Evolutionary conservation across 2,797 vertebrate species (phyloP).

Genomic region (Takifugu rubripes): DNA sequence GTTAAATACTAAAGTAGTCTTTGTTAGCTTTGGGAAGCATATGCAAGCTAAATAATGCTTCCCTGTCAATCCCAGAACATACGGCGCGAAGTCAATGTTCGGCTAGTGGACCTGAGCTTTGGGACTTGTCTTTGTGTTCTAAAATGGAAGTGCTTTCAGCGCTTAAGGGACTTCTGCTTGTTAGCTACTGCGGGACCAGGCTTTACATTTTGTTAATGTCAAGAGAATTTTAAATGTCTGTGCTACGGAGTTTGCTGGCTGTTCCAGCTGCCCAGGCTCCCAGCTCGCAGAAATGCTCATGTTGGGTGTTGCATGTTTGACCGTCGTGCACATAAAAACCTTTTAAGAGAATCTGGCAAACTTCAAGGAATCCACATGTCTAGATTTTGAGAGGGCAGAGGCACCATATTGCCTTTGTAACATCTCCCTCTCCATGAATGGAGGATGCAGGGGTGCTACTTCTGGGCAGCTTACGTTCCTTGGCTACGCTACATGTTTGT

Average conservation of each 20-base stretch:
- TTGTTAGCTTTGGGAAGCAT: constrained; percentile 53
- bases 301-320: constrained; percentile 32
- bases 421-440: constrained; percentile 1
- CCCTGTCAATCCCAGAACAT: constrained; percentile 25
- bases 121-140: constrained; percentile 50
- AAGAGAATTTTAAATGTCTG: constrained; percentile 29
- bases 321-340: constrained; percentile 12
- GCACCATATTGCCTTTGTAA: neutral
- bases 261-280: constrained; percentile 6
- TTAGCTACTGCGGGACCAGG: constrained; percentile 39
- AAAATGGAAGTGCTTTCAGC: constrained; percentile 51
- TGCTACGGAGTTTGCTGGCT: constrained; percentile 15
- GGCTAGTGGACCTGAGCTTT: constrained; percentile 43
- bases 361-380: neutral
- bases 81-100: constrained; percentile 20
- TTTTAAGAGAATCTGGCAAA: neutral
- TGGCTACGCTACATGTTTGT: constrained; percentile 27
- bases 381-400: neutral
- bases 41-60: constrained; percentile 40
- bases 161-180: constrained; percentile 37
- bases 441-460: constrained; percentile 5
- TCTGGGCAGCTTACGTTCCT: constrained; percentile 8
- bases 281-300: constrained; percentile 19
- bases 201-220: constrained; percentile 48
- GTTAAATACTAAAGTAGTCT: constrained; percentile 61